These are phyloP conservation scores for Microtus montanus DNA, from an alignment of 2,113 vertebrate species.

Conservation along the genomic window DNA sequence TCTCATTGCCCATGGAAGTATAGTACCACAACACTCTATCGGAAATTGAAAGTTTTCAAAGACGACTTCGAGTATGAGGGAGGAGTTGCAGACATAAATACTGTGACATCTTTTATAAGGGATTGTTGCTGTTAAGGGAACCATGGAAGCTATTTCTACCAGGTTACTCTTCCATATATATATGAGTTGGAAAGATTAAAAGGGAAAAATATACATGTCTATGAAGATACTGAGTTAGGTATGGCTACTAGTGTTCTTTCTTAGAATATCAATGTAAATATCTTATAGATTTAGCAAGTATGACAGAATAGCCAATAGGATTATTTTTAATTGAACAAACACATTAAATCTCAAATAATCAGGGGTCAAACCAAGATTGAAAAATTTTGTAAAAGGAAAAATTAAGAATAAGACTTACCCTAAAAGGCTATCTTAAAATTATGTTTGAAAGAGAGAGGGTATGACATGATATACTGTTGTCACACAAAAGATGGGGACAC, in stretches of 20 bases:
- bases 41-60: background rate
- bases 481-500: fast-evolving
- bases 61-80: background rate
- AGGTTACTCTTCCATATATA: too few relatives aligned
- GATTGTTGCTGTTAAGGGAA: background rate
- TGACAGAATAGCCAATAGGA: background rate
- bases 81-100: background rate
- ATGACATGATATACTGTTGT: background rate
- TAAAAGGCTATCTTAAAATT: background rate
- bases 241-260: background rate
- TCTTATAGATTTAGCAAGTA: background rate
- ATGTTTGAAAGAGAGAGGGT: background rate
- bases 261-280: background rate
- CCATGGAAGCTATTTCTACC: too few relatives aligned
- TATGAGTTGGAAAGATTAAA: background rate
- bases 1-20: too few relatives aligned
- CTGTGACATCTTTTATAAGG: background rate
- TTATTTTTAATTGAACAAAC: background rate
- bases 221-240: background rate
- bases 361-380: background rate
- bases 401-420: background rate
- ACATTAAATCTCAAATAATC: background rate
- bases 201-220: background rate
- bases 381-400: background rate
- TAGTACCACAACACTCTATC: background rate